Evolutionary conservation across 2,888 invertebrate genomes (phyloP).

Genomic region (Plutella xylostella): DNA sequence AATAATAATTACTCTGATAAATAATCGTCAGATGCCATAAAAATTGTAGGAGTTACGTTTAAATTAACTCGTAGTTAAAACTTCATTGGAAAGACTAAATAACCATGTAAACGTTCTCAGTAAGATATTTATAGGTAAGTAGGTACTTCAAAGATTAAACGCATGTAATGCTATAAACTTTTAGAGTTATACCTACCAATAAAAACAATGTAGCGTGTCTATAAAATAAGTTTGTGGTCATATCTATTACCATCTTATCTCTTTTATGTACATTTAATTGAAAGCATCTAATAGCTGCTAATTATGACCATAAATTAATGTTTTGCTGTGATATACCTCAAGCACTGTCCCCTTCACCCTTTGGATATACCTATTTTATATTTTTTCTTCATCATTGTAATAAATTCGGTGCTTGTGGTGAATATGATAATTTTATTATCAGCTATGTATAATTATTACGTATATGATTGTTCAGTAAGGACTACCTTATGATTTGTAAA

Average conservation of each 20-base stretch:
- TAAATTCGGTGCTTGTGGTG: slow-evolving; percentile 1
- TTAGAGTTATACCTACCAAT: not conserved
- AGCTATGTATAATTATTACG: slow-evolving; percentile 5
- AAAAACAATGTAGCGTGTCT: not conserved
- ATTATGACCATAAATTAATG: slow-evolving; percentile 15
- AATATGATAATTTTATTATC: slow-evolving; percentile 1
- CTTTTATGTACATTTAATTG: not conserved
- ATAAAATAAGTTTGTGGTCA: not conserved
- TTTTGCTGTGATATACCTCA: slow-evolving; percentile 29
- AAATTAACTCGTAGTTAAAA: no score
- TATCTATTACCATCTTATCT: not conserved
- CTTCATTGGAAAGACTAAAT: no score
- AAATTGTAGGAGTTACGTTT: no score
- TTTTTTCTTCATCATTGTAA: not conserved
- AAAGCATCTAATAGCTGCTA: not conserved
- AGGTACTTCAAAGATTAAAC: not conserved
- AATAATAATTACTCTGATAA: no score
- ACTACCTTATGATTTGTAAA: not conserved
- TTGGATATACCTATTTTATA: not conserved
- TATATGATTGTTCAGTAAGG: not conserved
- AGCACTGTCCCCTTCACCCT: slow-evolving; percentile 13
- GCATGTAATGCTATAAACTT: not conserved
- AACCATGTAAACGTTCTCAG: no score
- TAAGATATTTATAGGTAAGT: not conserved
- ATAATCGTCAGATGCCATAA: no score